These are phyloP conservation scores for Leptinotarsa juncta DNA, from an alignment of 2,888 invertebrate species.

Conservation along the genomic window DNA sequence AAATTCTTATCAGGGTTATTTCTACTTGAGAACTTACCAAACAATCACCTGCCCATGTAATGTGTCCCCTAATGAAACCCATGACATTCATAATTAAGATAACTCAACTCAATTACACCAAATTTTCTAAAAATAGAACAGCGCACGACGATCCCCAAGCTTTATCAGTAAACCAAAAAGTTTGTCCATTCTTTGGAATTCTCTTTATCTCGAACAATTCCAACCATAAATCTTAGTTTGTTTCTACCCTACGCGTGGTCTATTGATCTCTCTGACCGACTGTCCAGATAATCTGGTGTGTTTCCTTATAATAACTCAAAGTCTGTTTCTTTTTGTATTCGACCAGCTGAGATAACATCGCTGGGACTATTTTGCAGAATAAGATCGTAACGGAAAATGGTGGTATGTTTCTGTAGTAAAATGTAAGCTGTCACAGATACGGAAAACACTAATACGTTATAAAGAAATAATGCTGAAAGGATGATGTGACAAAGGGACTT, in stretches of 20 bases:
- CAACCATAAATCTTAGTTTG: conserved; percentile 18
- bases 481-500: no score
- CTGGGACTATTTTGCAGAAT: conserved; percentile 28
- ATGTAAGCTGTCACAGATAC: conserved; percentile 12
- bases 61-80: no score
- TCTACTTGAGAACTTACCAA: no score
- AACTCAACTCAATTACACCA: no score
- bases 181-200: not conserved
- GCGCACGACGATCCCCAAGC: not conserved
- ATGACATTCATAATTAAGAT: no score
- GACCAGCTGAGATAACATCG: conserved; percentile 33
- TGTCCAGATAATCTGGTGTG: conserved; percentile 25
- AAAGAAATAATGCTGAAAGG: not conserved
- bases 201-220: conserved; percentile 9
- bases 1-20: no score
- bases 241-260: conserved; percentile 9
- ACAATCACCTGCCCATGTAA: no score
- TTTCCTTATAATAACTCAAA: conserved; percentile 34
- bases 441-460: not conserved
- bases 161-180: not conserved
- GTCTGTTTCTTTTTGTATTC: conserved; percentile 30
- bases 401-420: not conserved
- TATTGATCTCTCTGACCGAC: conserved; percentile 34
- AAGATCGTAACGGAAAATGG: not conserved
- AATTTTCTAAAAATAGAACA: not conserved